Evolutionary conservation across 2,113 vertebrate genomes (phyloP).

Genomic region (Cromileptes altivelis): DNA sequence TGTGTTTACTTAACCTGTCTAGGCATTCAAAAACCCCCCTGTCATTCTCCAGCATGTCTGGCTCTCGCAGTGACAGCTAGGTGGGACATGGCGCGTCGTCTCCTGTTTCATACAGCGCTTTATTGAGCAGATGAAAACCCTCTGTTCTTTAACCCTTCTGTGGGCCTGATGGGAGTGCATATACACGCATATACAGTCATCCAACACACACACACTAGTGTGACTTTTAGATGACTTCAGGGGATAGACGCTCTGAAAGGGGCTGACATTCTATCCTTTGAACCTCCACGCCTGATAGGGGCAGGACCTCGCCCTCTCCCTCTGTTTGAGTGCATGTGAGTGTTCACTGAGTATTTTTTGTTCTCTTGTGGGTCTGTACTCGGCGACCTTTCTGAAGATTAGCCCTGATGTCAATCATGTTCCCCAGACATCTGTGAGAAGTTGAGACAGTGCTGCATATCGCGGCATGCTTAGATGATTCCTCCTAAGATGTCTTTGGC

Average conservation of each 20-base stretch:
- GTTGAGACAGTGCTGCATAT: conserved; percentile 18
- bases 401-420: conserved; percentile 50
- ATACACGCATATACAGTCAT: conserved; percentile 38
- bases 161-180: conserved; percentile 17
- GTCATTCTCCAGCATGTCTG: conserved; percentile 65
- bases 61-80: conserved; percentile 72
- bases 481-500: conserved; percentile 31
- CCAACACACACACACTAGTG: conserved; percentile 26
- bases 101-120: conserved; percentile 69
- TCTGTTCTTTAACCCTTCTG: conserved; percentile 51
- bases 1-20: conserved; percentile 79
- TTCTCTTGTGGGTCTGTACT: conserved; percentile 57
- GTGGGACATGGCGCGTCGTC: conserved; percentile 66
- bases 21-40: conserved; percentile 57
- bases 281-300: conserved; percentile 65
- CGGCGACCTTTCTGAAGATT: conserved; percentile 66
- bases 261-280: conserved; percentile 78
- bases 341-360: conserved; percentile 45
- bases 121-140: conserved; percentile 62
- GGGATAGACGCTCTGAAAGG: conserved; percentile 74
- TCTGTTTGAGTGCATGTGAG: conserved; percentile 54
- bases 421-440: conserved; percentile 43
- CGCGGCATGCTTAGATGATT: conserved; percentile 26
- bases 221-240: conserved; percentile 80
- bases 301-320: conserved; percentile 62